phyloP scores from a whole-genome alignment of 2,888 invertebrate species.

The Drosophila demipolita region DNA sequence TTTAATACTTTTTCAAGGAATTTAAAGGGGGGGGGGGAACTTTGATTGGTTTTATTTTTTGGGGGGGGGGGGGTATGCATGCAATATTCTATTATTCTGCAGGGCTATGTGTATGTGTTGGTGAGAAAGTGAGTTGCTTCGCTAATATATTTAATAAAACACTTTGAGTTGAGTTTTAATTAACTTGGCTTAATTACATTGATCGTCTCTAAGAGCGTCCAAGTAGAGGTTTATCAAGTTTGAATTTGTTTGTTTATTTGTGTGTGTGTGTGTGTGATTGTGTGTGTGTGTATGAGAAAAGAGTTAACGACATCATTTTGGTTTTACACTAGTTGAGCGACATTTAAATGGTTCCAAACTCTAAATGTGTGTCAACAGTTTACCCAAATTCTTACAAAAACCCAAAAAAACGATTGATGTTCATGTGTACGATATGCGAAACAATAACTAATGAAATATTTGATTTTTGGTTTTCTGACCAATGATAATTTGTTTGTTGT shows the following conservation, averaged over 20 bases:
- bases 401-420: slow-evolving; percentile 29
- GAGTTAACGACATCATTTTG: slow-evolving; percentile 13
- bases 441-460: slow-evolving; percentile 40
- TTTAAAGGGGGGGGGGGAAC: background rate
- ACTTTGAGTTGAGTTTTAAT: slow-evolving; percentile 13
- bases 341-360: slow-evolving; percentile 36
- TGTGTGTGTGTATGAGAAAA: slow-evolving; percentile 16
- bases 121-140: slow-evolving; percentile 10
- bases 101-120: background rate
- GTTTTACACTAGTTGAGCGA: slow-evolving; percentile 31
- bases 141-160: background rate
- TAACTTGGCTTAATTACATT: slow-evolving; percentile 7
- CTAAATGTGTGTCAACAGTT: slow-evolving; percentile 32
- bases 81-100: slow-evolving; percentile 7
- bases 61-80: background rate
- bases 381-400: slow-evolving; percentile 46
- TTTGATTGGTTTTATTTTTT: background rate
- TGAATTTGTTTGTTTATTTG: slow-evolving; percentile 16
- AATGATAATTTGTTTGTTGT: slow-evolving; percentile 19
- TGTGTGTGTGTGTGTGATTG: slow-evolving; percentile 1
- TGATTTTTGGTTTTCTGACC: slow-evolving; percentile 13
- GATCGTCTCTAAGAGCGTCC: slow-evolving; percentile 23
- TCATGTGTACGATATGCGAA: slow-evolving; percentile 16
- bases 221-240: slow-evolving; percentile 7
- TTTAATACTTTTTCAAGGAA: slow-evolving; percentile 24